Evolutionary conservation across 2,797 vertebrate genomes (phyloP).

Genomic region (Mycteria americana): DNA sequence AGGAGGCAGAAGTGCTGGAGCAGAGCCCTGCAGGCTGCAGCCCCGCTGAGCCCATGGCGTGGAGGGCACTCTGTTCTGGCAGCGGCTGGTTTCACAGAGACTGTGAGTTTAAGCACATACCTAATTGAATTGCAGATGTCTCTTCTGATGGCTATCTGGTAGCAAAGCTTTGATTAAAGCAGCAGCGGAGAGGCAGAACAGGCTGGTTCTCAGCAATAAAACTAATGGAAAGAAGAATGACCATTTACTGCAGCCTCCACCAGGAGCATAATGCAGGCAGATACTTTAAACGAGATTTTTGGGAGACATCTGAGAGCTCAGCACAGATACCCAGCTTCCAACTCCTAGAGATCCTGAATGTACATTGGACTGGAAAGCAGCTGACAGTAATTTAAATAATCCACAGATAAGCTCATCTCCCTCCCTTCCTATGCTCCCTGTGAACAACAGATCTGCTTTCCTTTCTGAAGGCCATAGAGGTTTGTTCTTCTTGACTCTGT

Average conservation of each 20-base stretch:
- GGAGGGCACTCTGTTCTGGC: background rate
- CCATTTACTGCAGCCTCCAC: background rate
- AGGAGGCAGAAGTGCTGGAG: background rate
- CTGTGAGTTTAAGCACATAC: constrained; percentile 1
- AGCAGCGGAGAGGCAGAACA: constrained; percentile 5
- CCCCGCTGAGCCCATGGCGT: fast-evolving
- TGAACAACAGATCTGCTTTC: background rate
- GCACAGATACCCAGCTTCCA: background rate
- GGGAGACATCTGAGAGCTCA: background rate
- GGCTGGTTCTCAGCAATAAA: constrained; percentile 31
- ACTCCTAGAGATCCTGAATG: background rate
- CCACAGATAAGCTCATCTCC: background rate
- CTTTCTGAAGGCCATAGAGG: background rate
- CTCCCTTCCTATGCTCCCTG: background rate
- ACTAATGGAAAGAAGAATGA: background rate
- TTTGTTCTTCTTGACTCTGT: background rate
- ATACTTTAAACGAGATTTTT: background rate
- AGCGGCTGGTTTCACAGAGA: background rate
- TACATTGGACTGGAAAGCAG: background rate
- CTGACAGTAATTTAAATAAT: background rate
- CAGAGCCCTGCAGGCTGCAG: background rate
- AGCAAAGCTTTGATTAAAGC: constrained; percentile 34
- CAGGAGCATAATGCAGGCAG: background rate
- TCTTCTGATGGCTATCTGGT: constrained; percentile 44
- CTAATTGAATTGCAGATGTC: constrained; percentile 64